phyloP scores from a whole-genome alignment of 2,888 invertebrate genomes.

The Polydrusus tereticollis region DNA sequence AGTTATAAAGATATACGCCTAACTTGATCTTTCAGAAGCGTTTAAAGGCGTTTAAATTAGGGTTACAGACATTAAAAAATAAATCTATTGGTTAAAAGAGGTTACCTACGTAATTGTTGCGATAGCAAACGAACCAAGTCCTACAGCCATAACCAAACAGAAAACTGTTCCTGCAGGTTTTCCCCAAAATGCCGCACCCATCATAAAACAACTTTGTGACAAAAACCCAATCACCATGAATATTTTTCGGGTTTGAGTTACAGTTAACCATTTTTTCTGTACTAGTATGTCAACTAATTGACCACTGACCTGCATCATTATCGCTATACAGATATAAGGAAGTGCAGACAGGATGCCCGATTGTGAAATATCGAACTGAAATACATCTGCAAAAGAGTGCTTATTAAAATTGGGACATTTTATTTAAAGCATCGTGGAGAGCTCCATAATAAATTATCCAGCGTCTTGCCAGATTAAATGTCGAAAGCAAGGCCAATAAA shows the following conservation, averaged over 20 bases:
- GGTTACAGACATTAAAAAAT: too few relatives aligned
- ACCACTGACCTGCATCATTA: constrained; percentile 83
- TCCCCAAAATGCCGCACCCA: constrained; percentile 81
- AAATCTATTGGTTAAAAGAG: not conserved
- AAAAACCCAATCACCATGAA: constrained; percentile 83
- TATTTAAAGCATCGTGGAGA: too few relatives aligned
- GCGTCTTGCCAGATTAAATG: too few relatives aligned
- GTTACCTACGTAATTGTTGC: constrained; percentile 44
- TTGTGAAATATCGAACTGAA: constrained; percentile 37
- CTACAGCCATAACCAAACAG: constrained; percentile 50
- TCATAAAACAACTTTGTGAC: constrained; percentile 87
- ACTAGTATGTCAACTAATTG: constrained; percentile 85
- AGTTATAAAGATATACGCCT: too few relatives aligned
- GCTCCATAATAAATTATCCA: too few relatives aligned
- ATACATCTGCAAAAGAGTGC: constrained; percentile 36
- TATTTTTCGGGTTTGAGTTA: constrained; percentile 76
- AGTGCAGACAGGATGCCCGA: constrained; percentile 77
- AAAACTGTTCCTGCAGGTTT: constrained; percentile 66
- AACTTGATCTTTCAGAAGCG: too few relatives aligned
- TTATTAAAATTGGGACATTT: too few relatives aligned
- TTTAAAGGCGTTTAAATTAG: too few relatives aligned
- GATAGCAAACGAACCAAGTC: constrained; percentile 47
- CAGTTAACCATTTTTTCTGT: constrained; percentile 73
- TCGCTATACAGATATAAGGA: constrained; percentile 90
- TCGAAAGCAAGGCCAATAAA: too few relatives aligned